phyloP scores from a whole-genome alignment of 2,113 vertebrate species.

The Orthochromis indermauri region DNA sequence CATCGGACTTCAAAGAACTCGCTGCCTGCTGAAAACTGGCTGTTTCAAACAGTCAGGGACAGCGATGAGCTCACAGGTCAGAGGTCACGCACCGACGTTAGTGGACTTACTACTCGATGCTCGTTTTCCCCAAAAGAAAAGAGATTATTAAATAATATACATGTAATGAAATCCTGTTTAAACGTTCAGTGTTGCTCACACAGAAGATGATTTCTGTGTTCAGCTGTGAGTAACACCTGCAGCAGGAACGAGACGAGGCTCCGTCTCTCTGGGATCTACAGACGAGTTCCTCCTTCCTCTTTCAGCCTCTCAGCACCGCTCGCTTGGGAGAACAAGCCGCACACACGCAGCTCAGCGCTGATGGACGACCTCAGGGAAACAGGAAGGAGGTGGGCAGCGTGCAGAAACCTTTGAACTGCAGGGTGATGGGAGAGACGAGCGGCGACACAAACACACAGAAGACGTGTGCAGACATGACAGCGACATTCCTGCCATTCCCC shows the following conservation, averaged over 20 bases:
- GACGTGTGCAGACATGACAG: conserved; percentile 35
- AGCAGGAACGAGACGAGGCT: background rate
- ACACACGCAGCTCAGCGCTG: background rate
- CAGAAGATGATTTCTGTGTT: background rate
- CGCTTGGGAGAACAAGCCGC: background rate
- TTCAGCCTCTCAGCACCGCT: background rate
- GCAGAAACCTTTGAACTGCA: background rate
- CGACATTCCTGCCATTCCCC: conserved; percentile 24
- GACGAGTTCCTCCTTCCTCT: background rate
- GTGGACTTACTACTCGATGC: fast-evolving
- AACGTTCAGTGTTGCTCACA: background rate
- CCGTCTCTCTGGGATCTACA: background rate
- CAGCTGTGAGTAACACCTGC: background rate
- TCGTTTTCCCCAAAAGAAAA: background rate
- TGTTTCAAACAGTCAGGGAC: fast-evolving
- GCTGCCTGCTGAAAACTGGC: background rate
- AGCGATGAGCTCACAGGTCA: background rate
- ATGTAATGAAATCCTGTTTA: background rate
- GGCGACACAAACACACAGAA: background rate
- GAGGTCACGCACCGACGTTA: background rate
- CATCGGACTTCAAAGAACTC: background rate
- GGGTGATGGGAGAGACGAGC: background rate
- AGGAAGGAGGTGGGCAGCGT: background rate
- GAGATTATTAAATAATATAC: background rate
- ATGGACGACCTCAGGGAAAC: background rate